These are phyloP conservation scores for Gymnocheta viridis DNA, from an alignment of 2,888 invertebrate species.

Conservation along the genomic window DNA sequence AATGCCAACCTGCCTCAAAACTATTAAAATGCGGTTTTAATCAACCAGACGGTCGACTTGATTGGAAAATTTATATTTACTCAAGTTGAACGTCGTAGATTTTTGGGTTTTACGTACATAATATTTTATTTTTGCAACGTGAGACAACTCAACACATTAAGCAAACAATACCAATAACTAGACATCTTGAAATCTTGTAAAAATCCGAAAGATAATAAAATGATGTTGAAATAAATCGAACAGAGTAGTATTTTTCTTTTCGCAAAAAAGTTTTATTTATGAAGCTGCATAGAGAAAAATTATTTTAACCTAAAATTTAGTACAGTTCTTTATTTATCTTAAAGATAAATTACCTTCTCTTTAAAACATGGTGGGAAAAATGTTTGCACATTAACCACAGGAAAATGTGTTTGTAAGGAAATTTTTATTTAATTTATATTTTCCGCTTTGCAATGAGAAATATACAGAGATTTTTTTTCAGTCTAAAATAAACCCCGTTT, in stretches of 20 bases:
- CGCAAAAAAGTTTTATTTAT: neutral
- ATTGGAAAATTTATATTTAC: too few relatives aligned
- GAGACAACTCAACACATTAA: neutral
- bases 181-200: neutral
- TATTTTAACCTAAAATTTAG: neutral
- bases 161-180: neutral
- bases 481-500: neutral
- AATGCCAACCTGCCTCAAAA: constrained; percentile 25
- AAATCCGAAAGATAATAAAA: neutral
- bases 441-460: constrained; percentile 8
- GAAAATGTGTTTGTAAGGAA: constrained; percentile 33
- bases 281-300: neutral
- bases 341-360: neutral
- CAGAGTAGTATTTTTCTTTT: too few relatives aligned
- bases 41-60: too few relatives aligned
- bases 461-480: neutral
- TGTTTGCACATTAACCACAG: constrained; percentile 2
- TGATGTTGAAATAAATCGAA: too few relatives aligned
- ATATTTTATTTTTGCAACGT: too few relatives aligned
- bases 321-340: neutral
- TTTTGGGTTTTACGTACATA: too few relatives aligned
- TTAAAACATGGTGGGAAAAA: neutral
- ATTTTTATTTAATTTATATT: constrained; percentile 29
- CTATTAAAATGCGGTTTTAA: too few relatives aligned
- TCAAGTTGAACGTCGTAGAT: too few relatives aligned